Evolutionary conservation across 2,888 invertebrate genomes (phyloP), one percentile per base, ranked within the genome.

Genomic region (Oasisia sp.): DNA sequence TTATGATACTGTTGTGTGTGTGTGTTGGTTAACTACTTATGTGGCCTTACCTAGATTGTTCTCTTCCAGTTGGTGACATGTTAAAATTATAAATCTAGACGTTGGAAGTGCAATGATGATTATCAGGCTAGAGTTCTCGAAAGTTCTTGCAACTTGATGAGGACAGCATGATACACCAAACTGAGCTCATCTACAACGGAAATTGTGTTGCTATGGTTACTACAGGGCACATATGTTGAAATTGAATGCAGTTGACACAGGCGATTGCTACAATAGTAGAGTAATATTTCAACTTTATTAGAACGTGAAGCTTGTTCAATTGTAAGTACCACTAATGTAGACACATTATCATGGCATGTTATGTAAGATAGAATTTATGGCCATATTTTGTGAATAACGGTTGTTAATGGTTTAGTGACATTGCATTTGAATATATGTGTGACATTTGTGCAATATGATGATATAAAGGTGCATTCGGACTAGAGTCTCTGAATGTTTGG

Each of bases 91-190:
- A 74, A 74, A 27, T 74, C 7, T n/a, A 74, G 19, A 50, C 50
- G 50, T 50, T 50, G 50, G 74, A 27, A 4, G 74, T 27, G 74
- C 74, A 27, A 19, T 74, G 74, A 74, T 74, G 74, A 74, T 74
- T 74, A 74, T 74, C 74, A 74, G 74, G 74, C 74, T 74, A 74
- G 74, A 74, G 74, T 74, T 74, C 74, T 74, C 27, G 74, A 74
- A 74, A 74, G 74, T 74, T 74, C 27, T 19, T 74, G 74, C 74
- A 74, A 74, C 74, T 74, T 74, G 0, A 74, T 74, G 74, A 74
- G 74, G 74, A 74, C 19, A 74, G 74, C 74, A 74, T 74, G 74
- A 74, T 74, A 27, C 74, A 74, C 19, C 74, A 74, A 14, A 74
- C 74, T 74, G 74, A 74, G 74, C 74, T 27, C 74, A 74, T n/a